Conservation (phyloP, 2,113 vertebrate genomes). For the Psophia crepitans region DNA sequence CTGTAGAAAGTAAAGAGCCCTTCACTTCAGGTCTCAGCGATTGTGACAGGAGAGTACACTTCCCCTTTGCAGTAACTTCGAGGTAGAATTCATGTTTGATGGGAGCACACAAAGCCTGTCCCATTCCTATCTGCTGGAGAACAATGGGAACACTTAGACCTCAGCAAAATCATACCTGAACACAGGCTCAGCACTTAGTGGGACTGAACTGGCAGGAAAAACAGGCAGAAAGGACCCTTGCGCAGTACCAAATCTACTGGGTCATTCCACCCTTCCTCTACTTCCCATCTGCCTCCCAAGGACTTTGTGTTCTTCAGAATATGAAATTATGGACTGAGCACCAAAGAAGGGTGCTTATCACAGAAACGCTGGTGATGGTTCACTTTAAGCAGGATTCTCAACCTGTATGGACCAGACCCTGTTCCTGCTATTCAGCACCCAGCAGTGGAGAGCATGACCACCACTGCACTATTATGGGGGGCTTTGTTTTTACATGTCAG, state of each 20-base stretch:
- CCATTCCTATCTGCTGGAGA: not conserved
- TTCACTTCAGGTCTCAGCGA: not conserved
- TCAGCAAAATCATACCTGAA: not conserved
- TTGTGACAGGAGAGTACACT: not conserved
- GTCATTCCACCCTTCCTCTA: not conserved
- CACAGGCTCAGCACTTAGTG: not conserved
- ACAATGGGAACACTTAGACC: not conserved
- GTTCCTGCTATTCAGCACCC: not conserved
- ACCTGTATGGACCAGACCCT: not conserved
- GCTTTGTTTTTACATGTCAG: rapidly evolving
- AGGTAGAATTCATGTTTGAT: not conserved
- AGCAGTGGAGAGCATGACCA: not conserved
- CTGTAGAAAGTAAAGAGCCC: not conserved
- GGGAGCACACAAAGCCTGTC: not conserved
- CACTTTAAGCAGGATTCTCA: not conserved
- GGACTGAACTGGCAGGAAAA: not conserved
- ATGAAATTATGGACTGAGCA: not conserved
- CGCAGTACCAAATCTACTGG: not conserved
- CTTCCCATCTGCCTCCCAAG: not conserved
- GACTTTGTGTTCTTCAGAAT: not conserved
- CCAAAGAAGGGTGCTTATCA: not conserved
- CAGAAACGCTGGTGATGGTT: rapidly evolving
- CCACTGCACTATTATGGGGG: rapidly evolving
- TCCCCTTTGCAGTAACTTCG: not conserved
- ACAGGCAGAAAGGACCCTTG: not conserved